These are phyloP conservation scores for Crepidodera aurea DNA, from an alignment of 2,888 invertebrate genomes.

Conservation along the genomic window DNA sequence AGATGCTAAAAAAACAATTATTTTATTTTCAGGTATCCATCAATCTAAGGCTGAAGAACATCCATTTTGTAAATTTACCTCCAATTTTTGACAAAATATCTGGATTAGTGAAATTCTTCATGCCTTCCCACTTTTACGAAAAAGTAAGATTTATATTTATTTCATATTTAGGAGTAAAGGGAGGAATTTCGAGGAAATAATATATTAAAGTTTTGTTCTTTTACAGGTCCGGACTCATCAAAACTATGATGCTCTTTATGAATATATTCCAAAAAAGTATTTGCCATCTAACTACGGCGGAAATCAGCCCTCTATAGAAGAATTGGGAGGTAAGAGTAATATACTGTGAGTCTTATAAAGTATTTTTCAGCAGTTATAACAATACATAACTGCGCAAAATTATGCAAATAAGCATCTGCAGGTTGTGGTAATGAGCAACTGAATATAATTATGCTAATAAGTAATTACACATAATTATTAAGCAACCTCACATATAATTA, in stretches of 20 bases:
- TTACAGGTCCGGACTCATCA: slow-evolving; percentile 44
- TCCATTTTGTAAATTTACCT: slow-evolving; percentile 57
- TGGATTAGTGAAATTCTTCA: slow-evolving; percentile 50
- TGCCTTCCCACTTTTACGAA: slow-evolving; percentile 34
- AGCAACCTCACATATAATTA: no score
- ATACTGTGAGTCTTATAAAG: not conserved
- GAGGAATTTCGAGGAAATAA: no score
- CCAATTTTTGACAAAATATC: slow-evolving; percentile 54
- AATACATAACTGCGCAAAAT: no score
- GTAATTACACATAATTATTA: no score
- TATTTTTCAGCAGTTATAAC: no score
- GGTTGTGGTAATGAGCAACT: no score
- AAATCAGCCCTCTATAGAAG: slow-evolving; percentile 62
- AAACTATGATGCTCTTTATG: slow-evolving; percentile 37
- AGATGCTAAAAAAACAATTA: no score
- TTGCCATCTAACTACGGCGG: slow-evolving; percentile 49
- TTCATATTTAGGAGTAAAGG: no score
- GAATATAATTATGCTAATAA: no score
- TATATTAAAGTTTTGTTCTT: no score
- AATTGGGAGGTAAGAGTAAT: slow-evolving; percentile 63
- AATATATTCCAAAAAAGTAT: slow-evolving; percentile 44
- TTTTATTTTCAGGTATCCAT: slow-evolving; percentile 49
- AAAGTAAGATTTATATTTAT: slow-evolving; percentile 41
- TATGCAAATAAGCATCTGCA: no score
- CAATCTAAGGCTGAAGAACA: slow-evolving; percentile 54